phyloP scores from a whole-genome alignment of 2,113 vertebrate species.

The Megalops atlanticus region DNA sequence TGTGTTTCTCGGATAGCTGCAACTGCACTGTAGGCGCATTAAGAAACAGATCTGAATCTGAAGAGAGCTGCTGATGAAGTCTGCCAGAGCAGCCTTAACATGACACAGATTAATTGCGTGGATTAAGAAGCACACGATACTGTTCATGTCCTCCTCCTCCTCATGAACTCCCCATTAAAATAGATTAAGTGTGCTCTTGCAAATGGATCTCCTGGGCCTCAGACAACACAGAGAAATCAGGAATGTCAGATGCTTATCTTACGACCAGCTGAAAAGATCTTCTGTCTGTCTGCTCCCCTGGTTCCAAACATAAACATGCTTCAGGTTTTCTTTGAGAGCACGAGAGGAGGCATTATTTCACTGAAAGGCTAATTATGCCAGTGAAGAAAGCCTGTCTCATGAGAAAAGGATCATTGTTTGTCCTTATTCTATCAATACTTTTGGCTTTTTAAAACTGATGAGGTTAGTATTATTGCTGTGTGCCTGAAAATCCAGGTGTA shows the following conservation, averaged over 20 bases:
- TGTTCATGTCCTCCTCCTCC: background rate
- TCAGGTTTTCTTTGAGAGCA: background rate
- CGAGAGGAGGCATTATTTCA: background rate
- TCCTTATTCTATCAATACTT: background rate
- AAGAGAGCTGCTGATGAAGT: background rate
- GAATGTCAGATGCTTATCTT: background rate
- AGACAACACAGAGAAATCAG: background rate
- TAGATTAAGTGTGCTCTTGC: background rate
- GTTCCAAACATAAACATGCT: slow-evolving; percentile 1
- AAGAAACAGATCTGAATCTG: too few species aligned
- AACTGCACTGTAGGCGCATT: too few species aligned
- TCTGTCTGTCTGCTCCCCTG: background rate
- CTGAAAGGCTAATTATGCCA: background rate
- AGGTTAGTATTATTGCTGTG: too few species aligned
- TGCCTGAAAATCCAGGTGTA: background rate
- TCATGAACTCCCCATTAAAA: background rate
- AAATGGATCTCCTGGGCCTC: background rate
- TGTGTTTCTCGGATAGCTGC: background rate
- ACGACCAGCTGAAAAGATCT: background rate
- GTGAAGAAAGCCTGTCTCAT: background rate
- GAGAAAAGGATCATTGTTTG: background rate
- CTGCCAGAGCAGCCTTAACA: background rate
- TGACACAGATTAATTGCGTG: background rate
- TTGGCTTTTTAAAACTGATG: too few species aligned
- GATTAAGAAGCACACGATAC: background rate